A percentile compares a stretch with the other conserved stretches of the same genome.
Conservation (phyloP, 2,113 vertebrate genomes). For the Cyphomyrus discorhynchus region DNA sequence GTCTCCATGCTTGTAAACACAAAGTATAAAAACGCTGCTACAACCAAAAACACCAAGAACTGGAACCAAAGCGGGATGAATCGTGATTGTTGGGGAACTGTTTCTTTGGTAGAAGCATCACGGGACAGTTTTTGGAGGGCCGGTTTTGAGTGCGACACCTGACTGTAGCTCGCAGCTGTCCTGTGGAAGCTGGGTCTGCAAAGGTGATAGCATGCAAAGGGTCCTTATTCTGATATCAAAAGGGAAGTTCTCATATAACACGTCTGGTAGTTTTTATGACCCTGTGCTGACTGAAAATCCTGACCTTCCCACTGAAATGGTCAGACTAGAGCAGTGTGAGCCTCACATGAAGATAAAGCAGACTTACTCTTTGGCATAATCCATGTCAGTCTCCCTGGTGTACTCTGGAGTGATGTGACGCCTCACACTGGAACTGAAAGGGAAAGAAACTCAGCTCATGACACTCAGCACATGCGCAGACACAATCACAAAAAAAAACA, state of each 20-base stretch:
- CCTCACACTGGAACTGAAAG: neutral
- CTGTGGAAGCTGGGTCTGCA: constrained; percentile 35
- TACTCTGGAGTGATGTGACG: neutral
- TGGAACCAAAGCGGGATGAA: constrained; percentile 32
- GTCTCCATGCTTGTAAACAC: constrained; percentile 38
- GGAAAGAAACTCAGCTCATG: neutral
- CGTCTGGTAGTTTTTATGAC: neutral
- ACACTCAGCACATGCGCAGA: neutral
- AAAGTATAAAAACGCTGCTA: constrained; percentile 47
- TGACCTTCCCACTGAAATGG: neutral
- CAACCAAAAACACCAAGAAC: constrained; percentile 42
- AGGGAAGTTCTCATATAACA: neutral
- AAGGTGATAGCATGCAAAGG: neutral
- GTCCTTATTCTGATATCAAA: neutral
- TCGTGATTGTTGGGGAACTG: constrained; percentile 8
- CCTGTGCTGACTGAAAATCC: neutral
- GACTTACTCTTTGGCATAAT: constrained; percentile 3
- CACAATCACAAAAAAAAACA: neutral
- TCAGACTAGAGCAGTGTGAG: neutral
- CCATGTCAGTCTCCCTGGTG: neutral
- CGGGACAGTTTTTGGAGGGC: constrained; percentile 24
- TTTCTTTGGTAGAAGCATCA: neutral
- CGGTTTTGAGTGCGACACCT: constrained; percentile 17
- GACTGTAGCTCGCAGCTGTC: constrained; percentile 34
- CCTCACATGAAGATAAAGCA: neutral